phyloP scores from a whole-genome alignment of 2,797 vertebrate species.

The Arnoldichthys spilopterus region DNA sequence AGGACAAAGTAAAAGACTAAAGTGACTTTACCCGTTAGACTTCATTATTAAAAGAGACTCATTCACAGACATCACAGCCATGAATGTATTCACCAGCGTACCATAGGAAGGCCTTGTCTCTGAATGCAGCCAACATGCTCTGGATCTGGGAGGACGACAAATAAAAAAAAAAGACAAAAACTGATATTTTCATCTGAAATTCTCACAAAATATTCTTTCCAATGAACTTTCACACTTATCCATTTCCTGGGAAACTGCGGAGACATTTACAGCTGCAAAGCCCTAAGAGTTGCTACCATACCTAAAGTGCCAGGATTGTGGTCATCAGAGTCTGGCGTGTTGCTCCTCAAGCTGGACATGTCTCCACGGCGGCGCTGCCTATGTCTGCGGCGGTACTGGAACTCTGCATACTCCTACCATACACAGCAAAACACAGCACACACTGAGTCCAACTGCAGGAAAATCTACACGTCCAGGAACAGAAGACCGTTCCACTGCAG shows the following conservation, averaged over 20 bases:
- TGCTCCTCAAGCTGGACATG: constrained; percentile 90
- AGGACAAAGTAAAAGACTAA: constrained; percentile 41
- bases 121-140: constrained; percentile 84
- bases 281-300: constrained; percentile 56
- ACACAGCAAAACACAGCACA: constrained; percentile 60
- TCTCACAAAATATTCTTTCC: not conserved
- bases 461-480: not conserved
- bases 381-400: constrained; percentile 96
- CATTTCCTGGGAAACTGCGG: too few relatives aligned
- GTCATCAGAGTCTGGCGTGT: constrained; percentile 88
- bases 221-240: too few relatives aligned
- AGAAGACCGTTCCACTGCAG: constrained; percentile 31
- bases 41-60: not conserved
- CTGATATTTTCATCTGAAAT: not conserved
- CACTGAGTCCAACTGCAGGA: not conserved
- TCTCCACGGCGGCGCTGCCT: constrained; percentile 91
- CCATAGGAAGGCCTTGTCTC: constrained; percentile 87
- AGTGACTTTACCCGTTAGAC: not conserved
- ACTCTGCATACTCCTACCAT: constrained; percentile 98
- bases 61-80: not conserved
- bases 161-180: not conserved
- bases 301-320: constrained; percentile 86
- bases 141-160: constrained; percentile 75
- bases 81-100: constrained; percentile 72
- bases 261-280: too few relatives aligned